These are phyloP conservation scores for Dugesia japonica DNA, from an alignment of 2,888 invertebrate species.

Conservation along the genomic window DNA sequence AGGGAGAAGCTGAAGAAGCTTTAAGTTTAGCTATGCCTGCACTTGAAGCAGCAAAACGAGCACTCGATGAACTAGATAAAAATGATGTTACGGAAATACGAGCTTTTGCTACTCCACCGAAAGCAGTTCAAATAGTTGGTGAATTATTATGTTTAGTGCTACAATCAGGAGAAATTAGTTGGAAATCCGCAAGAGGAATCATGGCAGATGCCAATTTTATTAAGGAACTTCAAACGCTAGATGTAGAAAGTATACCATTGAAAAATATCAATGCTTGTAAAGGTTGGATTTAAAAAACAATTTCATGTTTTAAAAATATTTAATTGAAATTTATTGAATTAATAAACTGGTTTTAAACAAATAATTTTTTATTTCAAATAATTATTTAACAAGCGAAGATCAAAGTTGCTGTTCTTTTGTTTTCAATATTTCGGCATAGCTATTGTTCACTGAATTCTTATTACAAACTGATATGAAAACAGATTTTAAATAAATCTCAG, in stretches of 20 bases:
- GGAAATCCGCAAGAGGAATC: slow-evolving; percentile 36
- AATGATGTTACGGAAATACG: slow-evolving; percentile 35
- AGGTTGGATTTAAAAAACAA: no score
- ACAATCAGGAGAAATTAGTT: slow-evolving; percentile 34
- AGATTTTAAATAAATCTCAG: no score
- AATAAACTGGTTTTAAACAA: no score
- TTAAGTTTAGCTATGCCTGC: slow-evolving; percentile 34
- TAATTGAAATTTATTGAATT: no score
- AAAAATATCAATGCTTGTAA: slow-evolving; percentile 34
- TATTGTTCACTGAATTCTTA: no score
- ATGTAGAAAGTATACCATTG: slow-evolving; percentile 34
- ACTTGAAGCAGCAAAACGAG: slow-evolving; percentile 34
- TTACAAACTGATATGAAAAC: no score
- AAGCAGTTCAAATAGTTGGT: slow-evolving; percentile 35
- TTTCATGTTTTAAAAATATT: no score
- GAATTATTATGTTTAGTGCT: slow-evolving; percentile 31
- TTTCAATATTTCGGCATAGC: no score
- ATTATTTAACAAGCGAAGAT: no score
- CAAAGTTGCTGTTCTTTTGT: no score
- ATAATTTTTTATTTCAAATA: no score
- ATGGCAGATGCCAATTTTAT: slow-evolving; percentile 36
- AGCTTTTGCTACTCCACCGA: slow-evolving; percentile 36
- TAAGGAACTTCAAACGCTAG: slow-evolving; percentile 31
- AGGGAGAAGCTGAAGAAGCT: slow-evolving; percentile 31
- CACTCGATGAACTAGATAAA: slow-evolving; percentile 35